Base-by-base conservation (phyloP, 2,113 vertebrate genomes). In the Prinia subflava region DNA sequence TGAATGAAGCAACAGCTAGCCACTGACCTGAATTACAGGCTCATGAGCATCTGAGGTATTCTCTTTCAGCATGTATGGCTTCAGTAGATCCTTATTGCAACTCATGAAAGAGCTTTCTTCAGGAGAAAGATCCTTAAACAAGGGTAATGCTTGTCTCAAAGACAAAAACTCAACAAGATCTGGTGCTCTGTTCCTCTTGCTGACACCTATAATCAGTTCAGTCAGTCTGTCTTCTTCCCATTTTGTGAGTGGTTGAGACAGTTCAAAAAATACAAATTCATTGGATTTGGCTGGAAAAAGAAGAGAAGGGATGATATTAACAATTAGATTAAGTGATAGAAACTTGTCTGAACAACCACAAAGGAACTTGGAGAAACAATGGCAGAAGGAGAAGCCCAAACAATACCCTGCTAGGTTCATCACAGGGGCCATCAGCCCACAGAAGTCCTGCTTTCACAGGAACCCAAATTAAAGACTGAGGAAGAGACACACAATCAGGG, bases 221-320 rank as follows among this genome's bases (percentile, higher is more conserved):
- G 95, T 96, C 91, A 98, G 82, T 41, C 91, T 95, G 39, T 86
- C 68, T 83, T 98, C 94, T 90, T 98, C 97, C 69, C 39, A 46
- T 92, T 97, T 92, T 69, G 93, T 86, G 79, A 97, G 86, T 55
- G 95, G 93, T 80, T 94, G 94, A 30, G 85, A 90, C 65, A 98
- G 81, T n/a, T 98, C 97, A 91, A 98, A 96, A 95, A 98, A 98
- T 67, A 98, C 23, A 83, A 98, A 98, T 93, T 98, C 98, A 86
- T 47, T 95, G 30, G 91, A 93, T 87, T 97, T 98, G 75, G 95
- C 98, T 98, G 88, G 37, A 92, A 94, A 92, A 96, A 79, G 13
- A 52, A 96, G 68, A 95, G 35, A 96, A 86, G 3, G 0, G 23
- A 44, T 52, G 60, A 24, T 15, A 86, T 67, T 73, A 96, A 35